A percentile compares a stretch with the other conserved stretches of the same genome.
phyloP scores from a whole-genome alignment of 2,113 vertebrate genomes.

The Aphyosemion australe region DNA sequence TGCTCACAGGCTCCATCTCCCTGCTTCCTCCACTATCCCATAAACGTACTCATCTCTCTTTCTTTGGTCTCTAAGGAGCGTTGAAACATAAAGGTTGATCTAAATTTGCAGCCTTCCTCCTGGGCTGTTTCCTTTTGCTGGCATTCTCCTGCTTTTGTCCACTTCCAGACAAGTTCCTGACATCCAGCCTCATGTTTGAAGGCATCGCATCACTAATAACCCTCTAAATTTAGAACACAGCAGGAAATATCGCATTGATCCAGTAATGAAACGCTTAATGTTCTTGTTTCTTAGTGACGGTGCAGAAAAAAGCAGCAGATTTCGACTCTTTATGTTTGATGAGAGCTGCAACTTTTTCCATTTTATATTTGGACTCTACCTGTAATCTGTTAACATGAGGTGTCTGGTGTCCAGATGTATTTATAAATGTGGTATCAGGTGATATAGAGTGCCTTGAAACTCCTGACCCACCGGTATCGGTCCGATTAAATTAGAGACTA shows the following conservation, averaged over 20 bases:
- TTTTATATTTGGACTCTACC: background rate
- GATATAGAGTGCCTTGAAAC: background rate
- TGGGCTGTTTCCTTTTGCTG: background rate
- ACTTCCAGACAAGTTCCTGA: constrained; percentile 1
- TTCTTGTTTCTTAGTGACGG: background rate
- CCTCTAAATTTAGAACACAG: background rate
- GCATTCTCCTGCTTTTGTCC: background rate
- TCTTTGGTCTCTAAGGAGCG: constrained; percentile 17
- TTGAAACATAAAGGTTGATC: constrained; percentile 23
- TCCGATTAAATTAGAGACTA: too few relatives aligned
- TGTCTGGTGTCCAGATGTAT: background rate
- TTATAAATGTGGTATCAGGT: background rate
- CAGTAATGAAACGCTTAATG: background rate
- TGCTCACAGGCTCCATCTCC: background rate
- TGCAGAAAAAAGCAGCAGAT: background rate
- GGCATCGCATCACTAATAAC: constrained; percentile 1
- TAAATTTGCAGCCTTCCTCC: background rate
- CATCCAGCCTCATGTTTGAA: background rate
- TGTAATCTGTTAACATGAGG: background rate
- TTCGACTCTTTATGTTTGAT: background rate
- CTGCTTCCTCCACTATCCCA: background rate
- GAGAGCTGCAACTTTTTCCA: background rate
- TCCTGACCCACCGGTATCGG: background rate
- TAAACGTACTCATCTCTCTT: background rate
- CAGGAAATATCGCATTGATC: background rate